Base-by-base conservation (phyloP, 2,888 invertebrate species). In the Melanostoma scalare region DNA sequence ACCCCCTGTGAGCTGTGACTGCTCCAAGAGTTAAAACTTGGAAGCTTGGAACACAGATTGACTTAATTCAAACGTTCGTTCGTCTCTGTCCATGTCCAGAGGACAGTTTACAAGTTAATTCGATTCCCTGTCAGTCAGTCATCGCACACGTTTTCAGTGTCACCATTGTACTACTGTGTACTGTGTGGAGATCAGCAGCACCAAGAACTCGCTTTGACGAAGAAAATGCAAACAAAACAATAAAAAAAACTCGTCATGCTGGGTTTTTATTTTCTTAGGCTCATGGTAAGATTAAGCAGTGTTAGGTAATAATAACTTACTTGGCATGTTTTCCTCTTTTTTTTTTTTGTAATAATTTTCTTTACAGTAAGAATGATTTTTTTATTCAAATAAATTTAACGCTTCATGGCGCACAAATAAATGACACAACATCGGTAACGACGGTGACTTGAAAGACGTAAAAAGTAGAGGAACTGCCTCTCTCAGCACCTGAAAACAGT, bases 21-120 rank as follows among this genome's bases (percentile, higher is more conserved):
- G 30, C 48, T 58, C 46, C 36, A 8, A 8, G 31, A 50, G 20
- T 20, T 20, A 20, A 20, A 31, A 58, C 20, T 50, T 50, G 48
- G 44, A 20, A 31, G 48, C 20, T 50, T 50, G 48, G 44, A 44
- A 68, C 30, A 71, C 33, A 60, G 69, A 69, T 58, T 69, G 69
- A 46, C 60, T 50, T 52, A 61, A 38, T 31, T 55, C 53, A 38
- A 63, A 63, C 36, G 36, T 72, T 56, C 36, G 36, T 72, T 56
- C 40, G n/a, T 61, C 36, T 63, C 42, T 58, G 55, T 69, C 38
- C 56, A 50, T 35, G n/a, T n/a, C 55, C 36, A 46, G 46, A 60
- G 46, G 65, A 63, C 58, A 50, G 76, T 33, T 76, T 60, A 73
- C 65, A 67, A 78, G 65, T 73, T 67, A 73, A 78, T 78, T 78